Conservation (phyloP, 2,888 invertebrate species). For the Papilio protenor region DNA sequence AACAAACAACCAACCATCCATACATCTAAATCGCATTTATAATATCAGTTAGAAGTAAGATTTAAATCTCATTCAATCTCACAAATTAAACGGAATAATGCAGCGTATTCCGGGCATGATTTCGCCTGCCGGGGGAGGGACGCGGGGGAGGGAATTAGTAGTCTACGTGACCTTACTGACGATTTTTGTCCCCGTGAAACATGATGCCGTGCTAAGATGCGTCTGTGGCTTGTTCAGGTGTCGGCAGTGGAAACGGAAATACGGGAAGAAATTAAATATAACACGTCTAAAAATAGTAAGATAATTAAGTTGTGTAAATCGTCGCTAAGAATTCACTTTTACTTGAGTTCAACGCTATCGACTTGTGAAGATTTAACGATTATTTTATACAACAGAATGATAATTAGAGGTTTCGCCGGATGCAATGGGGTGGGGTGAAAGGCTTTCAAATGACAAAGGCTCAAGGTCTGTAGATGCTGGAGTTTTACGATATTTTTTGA, state of each 20-base stretch:
- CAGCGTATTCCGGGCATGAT: constrained; percentile 75
- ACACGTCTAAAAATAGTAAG: constrained; percentile 27
- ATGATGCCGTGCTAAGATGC: constrained; percentile 57
- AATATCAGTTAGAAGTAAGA: constrained; percentile 47
- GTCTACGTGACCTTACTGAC: constrained; percentile 75
- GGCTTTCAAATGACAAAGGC: constrained; percentile 10
- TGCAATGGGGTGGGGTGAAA: constrained; percentile 51
- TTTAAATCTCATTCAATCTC: constrained; percentile 56
- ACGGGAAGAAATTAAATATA: not conserved
- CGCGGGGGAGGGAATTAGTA: constrained; percentile 75
- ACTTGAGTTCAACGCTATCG: constrained; percentile 73
- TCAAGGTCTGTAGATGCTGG: constrained; percentile 18
- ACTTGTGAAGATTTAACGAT: constrained; percentile 77
- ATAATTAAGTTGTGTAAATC: constrained; percentile 46
- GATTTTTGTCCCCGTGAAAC: constrained; percentile 72
- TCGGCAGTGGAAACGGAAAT: not conserved
- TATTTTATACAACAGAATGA: constrained; percentile 80
- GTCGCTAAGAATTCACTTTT: constrained; percentile 70
- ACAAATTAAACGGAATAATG: constrained; percentile 42
- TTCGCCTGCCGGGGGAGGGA: constrained; percentile 63
- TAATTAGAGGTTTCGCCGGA: constrained; percentile 70
- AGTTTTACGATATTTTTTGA: not conserved
- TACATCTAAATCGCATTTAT: too few species aligned
- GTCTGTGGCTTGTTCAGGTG: constrained; percentile 32
- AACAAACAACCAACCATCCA: too few species aligned